Evolutionary conservation across 1,140 invertebrate genomes (phyloP), one percentile per base, ranked within the genome.

Genomic region (Idris sp.): DNA sequence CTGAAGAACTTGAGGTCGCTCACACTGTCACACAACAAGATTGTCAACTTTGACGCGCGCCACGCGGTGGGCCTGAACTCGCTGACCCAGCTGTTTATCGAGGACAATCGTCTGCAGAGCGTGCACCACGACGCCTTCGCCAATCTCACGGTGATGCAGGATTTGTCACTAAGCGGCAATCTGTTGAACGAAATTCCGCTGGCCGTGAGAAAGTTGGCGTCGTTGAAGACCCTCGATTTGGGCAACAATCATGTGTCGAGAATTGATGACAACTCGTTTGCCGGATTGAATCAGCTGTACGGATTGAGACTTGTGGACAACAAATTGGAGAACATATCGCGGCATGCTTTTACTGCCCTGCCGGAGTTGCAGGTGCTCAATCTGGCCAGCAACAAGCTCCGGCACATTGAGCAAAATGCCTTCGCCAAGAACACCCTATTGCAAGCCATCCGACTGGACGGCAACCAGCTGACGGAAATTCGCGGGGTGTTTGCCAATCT

Each of bases 281-380:
- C 91, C 59, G 95, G 95, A 0, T 89, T 97, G 82, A 90, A 91
- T 67, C 91, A 92, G 78, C 86, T 93, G 0, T 95, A 95, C 81
- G 95, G 95, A 0, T 85, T 98, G 22, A 89, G 95, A 8, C 86
- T 98, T 53, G 95, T 96, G 46, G 95, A 95, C 62, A 98, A 98
- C 88, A 92, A 93, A 78, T 88, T 98, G 61, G 93, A 94, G 81
- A 96, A 96, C 80, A 91, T 98, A 36, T 94, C 92, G 18, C 93
- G 93, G 81, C 90, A 92, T 18, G 91, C 92, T 8, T 96, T 97
- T 81, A 88, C 91, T n/a, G 91, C 94, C 73, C 84, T 97, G 59
- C 94, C 94, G 9, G 91, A 91, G 2, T 86, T 98, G 30, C 94
- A 96, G 84, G 95, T 96, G 74, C 88, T 98, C 36, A 97, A 97